Base-by-base conservation (phyloP, 1,140 invertebrate genomes). In the Drosophila cardini region DNA sequence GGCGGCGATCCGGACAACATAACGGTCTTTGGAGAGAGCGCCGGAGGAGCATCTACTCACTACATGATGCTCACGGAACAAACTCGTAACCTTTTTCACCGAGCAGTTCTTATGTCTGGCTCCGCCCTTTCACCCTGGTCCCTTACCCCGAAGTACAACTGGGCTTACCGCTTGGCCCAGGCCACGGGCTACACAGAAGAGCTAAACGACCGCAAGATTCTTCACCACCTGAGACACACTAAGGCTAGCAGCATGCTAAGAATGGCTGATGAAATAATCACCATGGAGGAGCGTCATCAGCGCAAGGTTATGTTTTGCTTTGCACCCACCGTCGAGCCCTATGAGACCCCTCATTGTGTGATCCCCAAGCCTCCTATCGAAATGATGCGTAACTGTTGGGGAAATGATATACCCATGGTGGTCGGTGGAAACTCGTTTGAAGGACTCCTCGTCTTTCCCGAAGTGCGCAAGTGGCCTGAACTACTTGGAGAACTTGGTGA, bases 1-100 rank as follows among this genome's bases (percentile, higher is more conserved):
- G 93, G 93, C n/a, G 93, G 93, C 7, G 91, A 94, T 89, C 92
- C 93, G 0, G 79, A 93, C 3, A 92, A 91, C n/a, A 91, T 93
- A 5, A 93, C 93, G 0, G 63, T 93, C 0, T 91, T 93, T 56
- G 93, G 93, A 4, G 92, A 93, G 62, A 93, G 92, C 45, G 93
- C 93, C 0, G 93, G 93, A 0, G 93, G 79, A 10, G 92, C 90
- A 2, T 93, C 92, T 15, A 91, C 93, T 0, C 92, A 93, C n/a
- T 93, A 95, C 73, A 94, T 95, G 81, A 92, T 95, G 65, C 70
- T 96, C 2, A 95, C 93, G 78, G 86, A 91, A 26, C 83, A 90
- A 62, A 63, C 91, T 11, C 84, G 71, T 92, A 93, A 93, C 52
- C 76, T 93, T 16, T 93, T 93, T 57, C 91, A 93, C 69, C 92